Conservation (phyloP, 2,113 vertebrate species). For the Anser cygnoides region DNA sequence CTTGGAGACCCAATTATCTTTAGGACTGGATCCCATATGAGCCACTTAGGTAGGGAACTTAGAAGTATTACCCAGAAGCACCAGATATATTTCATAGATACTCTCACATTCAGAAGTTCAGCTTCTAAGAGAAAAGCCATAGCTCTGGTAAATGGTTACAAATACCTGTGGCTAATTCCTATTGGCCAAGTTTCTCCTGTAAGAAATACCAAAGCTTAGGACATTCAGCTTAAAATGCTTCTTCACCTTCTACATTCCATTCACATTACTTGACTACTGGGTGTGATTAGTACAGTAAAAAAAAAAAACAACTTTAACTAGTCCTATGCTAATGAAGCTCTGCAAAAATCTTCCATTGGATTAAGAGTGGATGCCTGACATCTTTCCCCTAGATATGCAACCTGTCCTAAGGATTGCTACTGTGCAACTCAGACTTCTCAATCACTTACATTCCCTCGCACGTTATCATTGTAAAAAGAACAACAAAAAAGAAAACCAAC, state of each 20-base stretch:
- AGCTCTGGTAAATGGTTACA: neutral
- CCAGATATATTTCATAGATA: neutral
- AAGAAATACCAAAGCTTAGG: neutral
- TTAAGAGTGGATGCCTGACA: neutral
- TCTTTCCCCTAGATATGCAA: neutral
- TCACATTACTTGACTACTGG: neutral
- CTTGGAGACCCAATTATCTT: neutral
- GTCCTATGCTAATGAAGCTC: neutral
- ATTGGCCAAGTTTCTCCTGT: neutral
- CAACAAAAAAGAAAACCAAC: neutral
- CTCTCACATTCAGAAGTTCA: neutral
- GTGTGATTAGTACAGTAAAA: neutral
- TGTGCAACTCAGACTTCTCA: neutral
- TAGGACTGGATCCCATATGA: neutral
- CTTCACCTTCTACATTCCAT: neutral
- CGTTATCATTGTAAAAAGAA: neutral
- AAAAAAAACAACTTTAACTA: neutral
- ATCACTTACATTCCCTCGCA: neutral
- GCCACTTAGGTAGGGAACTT: neutral
- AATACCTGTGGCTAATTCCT: neutral
- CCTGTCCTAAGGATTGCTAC: neutral
- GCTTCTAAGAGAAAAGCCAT: neutral
- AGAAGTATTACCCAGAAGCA: neutral
- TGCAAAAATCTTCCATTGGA: neutral
- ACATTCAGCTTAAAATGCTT: neutral